Conservation (phyloP, 2,113 vertebrate genomes). For the Erythrocercus mccallii region DNA sequence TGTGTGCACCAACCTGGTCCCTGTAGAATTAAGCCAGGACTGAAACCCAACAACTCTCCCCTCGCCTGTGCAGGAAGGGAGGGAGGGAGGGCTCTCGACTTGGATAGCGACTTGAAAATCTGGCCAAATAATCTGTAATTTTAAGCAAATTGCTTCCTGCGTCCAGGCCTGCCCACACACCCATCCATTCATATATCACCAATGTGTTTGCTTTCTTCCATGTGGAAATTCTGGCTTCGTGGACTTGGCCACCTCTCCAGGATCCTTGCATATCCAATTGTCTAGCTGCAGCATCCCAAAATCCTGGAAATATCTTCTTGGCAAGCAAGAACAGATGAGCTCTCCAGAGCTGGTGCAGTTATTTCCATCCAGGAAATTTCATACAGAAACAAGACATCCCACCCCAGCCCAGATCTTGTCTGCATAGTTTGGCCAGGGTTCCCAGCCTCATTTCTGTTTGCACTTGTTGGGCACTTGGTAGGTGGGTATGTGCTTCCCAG, state of each 20-base stretch:
- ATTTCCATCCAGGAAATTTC: constrained; percentile 32
- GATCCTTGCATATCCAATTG: constrained; percentile 13
- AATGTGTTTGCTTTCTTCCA: constrained; percentile 4
- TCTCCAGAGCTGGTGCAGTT: background rate
- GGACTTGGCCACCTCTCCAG: constrained; percentile 14
- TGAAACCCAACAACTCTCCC: background rate
- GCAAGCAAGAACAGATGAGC: background rate
- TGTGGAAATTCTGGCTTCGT: constrained; percentile 20
- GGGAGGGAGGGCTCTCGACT: background rate
- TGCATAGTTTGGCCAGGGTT: background rate
- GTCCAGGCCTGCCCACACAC: background rate
- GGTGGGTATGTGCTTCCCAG: background rate
- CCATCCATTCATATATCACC: background rate
- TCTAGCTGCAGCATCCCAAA: constrained; percentile 20
- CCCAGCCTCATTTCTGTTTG: background rate
- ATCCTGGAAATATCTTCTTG: constrained; percentile 55
- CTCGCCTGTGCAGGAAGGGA: background rate
- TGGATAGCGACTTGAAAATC: background rate
- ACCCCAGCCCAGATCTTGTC: background rate
- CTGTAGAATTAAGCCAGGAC: background rate
- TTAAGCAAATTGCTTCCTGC: background rate
- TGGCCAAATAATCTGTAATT: constrained; percentile 3
- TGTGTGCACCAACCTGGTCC: accelerated
- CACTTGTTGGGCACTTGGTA: background rate
- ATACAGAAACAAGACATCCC: background rate